Evolutionary conservation across 35 echinoderm and acorn worm species (phyloP).

Genomic region (Acanthaster planci): DNA sequence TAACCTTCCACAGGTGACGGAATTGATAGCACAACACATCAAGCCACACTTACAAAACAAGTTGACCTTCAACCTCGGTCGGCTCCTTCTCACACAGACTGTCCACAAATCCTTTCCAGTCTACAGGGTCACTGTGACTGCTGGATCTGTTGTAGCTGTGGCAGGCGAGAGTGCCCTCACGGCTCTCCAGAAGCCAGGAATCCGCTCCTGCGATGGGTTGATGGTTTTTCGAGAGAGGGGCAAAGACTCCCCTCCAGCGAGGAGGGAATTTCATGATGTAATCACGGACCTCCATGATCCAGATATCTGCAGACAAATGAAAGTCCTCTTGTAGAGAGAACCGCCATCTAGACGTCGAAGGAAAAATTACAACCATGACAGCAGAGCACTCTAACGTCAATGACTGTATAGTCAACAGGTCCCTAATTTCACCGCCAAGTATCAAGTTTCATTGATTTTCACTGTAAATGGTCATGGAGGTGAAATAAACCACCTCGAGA

Average conservation of each 20-base stretch:
- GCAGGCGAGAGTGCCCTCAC: neutral
- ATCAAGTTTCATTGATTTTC: too few species aligned
- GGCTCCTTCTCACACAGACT: neutral
- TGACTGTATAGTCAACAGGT: too few species aligned
- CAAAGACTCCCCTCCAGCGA: neutral
- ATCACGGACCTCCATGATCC: neutral
- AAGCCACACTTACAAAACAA: conserved; percentile 3
- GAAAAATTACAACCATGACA: too few species aligned
- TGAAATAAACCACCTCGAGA: too few species aligned
- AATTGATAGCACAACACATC: too few species aligned
- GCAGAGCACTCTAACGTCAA: too few species aligned
- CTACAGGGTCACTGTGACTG: neutral
- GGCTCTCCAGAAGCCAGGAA: neutral
- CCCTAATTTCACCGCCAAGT: too few species aligned
- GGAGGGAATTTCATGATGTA: conserved; percentile 20
- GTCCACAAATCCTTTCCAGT: neutral
- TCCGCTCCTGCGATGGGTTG: neutral
- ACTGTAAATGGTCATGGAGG: too few species aligned
- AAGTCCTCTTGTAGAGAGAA: too few species aligned
- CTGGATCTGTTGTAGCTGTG: neutral
- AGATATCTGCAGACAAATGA: too few species aligned
- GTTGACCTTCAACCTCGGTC: neutral
- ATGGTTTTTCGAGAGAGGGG: neutral
- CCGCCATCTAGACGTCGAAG: too few species aligned
- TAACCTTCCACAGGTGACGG: too few species aligned